Evolutionary conservation across 2,113 vertebrate genomes (phyloP), one percentile per base, ranked within the genome.

Genomic region (Theristicus caerulescens): DNA sequence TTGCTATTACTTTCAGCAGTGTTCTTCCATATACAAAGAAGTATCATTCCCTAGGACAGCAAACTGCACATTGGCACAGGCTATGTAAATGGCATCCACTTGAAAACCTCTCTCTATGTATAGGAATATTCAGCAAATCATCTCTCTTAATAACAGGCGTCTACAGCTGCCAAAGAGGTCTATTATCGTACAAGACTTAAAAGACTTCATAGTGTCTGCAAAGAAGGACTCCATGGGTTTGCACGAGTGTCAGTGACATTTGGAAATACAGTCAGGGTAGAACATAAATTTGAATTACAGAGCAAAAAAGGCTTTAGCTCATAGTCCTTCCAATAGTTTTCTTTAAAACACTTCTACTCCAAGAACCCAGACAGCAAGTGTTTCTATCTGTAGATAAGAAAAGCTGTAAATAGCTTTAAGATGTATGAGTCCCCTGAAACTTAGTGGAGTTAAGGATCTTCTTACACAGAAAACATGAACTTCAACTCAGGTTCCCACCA

Each of bases 61-160:
- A 86, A 93, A 88, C 17, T 64, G 91, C 72, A 69, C 49, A 80
- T 93, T 88, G 96, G 88, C 94, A 86, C 61, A 47, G 22, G 64
- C 55, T 55, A 52, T 95, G 92, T 51, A 91, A 86, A 92, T 92
- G 13, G 3, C 47, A 61, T 42, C 86, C 90, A 16, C 82, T 90
- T 76, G 59, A 88, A 94, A 38, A 26, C 29, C 44, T 69, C 72
- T 70, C 59, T 52, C 57, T 70, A 38, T 6, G 1, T 22, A 55
- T 21, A 61, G 52, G 42, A 88, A 71, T 21, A 58, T 81, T 92
- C 79, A 94, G 83, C 11, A 52, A 69, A 71, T 59, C 82, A 32
- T 84, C 65, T 80, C 72, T 26, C 52, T 77, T 40, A 85, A 72
- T 57, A 88, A n/a, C 65, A 62, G 61, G 42, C 2, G 1, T 31